phyloP scores from a whole-genome alignment of 2,113 vertebrate species.

The Podilymbus podiceps region DNA sequence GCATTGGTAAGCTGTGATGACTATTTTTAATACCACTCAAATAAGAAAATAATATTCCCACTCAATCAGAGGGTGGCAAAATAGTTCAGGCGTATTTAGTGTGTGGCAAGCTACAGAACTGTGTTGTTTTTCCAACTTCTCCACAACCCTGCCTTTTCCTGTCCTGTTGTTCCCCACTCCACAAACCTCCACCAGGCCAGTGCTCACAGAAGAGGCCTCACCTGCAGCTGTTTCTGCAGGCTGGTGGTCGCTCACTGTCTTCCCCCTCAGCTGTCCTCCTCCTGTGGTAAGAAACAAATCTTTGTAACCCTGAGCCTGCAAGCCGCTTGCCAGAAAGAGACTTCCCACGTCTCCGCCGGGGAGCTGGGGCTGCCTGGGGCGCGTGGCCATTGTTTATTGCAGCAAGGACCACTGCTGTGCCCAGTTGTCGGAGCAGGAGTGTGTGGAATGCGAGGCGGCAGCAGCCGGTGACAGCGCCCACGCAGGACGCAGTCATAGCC shows the following conservation, averaged over 20 bases:
- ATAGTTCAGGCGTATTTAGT: constrained; percentile 21
- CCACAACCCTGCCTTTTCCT: not conserved
- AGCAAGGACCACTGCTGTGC: not conserved
- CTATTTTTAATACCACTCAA: constrained; percentile 52
- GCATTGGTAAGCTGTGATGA: not conserved
- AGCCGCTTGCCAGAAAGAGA: not conserved
- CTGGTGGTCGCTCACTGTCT: not conserved
- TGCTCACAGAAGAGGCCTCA: not conserved
- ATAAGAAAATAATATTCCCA: constrained; percentile 23
- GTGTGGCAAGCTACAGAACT: not conserved
- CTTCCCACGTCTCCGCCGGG: not conserved
- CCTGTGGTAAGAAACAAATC: not conserved
- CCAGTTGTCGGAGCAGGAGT: not conserved
- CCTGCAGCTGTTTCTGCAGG: not conserved
- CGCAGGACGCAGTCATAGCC: not conserved
- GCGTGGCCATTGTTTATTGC: not conserved
- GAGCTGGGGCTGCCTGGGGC: not conserved
- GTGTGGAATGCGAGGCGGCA: accelerated
- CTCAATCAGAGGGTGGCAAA: constrained; percentile 18
- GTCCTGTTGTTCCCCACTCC: not conserved
- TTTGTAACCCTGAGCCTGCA: not conserved
- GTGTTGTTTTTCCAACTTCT: not conserved
- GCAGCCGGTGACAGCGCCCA: not conserved
- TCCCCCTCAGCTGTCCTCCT: not conserved
- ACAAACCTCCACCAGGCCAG: not conserved